Evolutionary conservation across 37 sponge, comb jelly and placozoan species (phyloP), one percentile per base, ranked within the genome.

Genomic region (Beroe ovata): DNA sequence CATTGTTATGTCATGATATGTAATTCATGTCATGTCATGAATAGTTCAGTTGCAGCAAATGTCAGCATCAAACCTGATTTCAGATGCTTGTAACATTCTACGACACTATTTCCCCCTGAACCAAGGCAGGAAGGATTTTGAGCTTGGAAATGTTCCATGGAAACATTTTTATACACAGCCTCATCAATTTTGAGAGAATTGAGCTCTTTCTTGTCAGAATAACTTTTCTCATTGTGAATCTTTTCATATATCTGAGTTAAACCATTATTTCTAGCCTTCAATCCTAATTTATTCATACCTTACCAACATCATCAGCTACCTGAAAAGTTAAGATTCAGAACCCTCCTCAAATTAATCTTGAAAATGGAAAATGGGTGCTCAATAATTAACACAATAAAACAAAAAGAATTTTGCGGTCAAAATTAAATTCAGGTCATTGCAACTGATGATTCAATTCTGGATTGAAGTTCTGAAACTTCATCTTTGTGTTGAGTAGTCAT

Each of bases 401-500:
- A n/a, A n/a, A n/a, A n/a, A n/a, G n/a, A n/a, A n/a, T n/a, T n/a
- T n/a, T n/a, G n/a, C n/a, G n/a, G n/a, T 58, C 11, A 58, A 58
- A 58, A 58, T 22, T 69, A 35, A 77, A 25, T 8, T 77, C 47
- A 77, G 22, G 26, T 39, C 84, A 77, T 77, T 32, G 33, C 84
- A 77, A 11, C n/a, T 19, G 84, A 39, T 26, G 54, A 37, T 18
- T 42, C 42, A 16, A 77, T 3, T 54, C 41, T 42, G 1, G 41
- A 2, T 40, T 77, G 54, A 2, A 77, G 28, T 39, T 77, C 84
- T n/a, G 20, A 8, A 18, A 77, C 54, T 36, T 77, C 38, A 42
- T 77, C 84, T 42, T 40, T 77, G 38, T 77, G 84, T 41, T 42
- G 41, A 42, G 84, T 77, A 4, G 84, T 77, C 84, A 77, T 77